Evolutionary conservation across 2,113 vertebrate species (phyloP).

Genomic region (Danio rerio): DNA sequence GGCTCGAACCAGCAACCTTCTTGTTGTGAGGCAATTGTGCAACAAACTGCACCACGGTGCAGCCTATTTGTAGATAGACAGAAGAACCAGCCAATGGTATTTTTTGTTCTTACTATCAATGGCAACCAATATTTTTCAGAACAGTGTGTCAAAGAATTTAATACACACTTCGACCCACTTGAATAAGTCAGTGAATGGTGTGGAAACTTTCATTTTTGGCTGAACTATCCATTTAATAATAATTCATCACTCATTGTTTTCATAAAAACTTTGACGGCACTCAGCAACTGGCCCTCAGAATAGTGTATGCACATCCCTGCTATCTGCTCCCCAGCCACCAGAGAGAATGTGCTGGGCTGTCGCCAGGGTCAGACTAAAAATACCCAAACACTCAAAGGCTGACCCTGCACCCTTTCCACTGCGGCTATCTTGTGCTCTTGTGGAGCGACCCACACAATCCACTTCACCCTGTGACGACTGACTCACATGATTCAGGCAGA

Average conservation of each 20-base stretch:
- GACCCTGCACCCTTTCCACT: constrained; percentile 54
- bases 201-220: too few relatives aligned
- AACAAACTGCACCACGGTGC: too few relatives aligned
- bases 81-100: too few relatives aligned
- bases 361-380: constrained; percentile 55
- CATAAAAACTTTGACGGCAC: background rate
- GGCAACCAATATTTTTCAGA: too few relatives aligned
- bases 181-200: too few relatives aligned
- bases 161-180: too few relatives aligned
- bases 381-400: constrained; percentile 48
- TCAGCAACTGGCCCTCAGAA: constrained; percentile 32
- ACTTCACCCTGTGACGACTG: constrained; percentile 31
- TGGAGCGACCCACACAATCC: constrained; percentile 34
- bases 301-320: constrained; percentile 19
- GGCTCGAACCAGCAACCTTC: too few relatives aligned
- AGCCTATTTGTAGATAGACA: too few relatives aligned
- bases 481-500: constrained; percentile 17
- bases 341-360: constrained; percentile 49
- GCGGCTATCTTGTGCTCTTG: constrained; percentile 47
- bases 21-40: too few relatives aligned
- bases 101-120: too few relatives aligned
- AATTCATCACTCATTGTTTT: background rate
- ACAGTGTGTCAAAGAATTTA: too few relatives aligned
- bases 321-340: constrained; percentile 34
- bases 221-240: too few relatives aligned